Conservation (phyloP, 1,140 invertebrate genomes). For the Trissolcus basalis region DNA sequence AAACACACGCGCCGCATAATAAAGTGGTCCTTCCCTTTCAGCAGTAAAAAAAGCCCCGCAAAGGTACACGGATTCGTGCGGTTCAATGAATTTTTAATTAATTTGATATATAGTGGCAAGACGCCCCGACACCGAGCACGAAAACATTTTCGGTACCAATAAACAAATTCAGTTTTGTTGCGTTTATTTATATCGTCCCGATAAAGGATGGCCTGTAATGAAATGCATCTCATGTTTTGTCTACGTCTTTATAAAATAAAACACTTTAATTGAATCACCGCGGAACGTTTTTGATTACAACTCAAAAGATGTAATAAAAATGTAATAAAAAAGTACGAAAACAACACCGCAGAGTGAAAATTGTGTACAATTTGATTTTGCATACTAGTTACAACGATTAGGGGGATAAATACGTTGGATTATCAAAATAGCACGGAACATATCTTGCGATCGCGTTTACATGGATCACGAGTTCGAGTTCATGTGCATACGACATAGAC, state of each 20-base stretch:
- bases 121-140: slow-evolving; percentile 2
- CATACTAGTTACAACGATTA: neutral
- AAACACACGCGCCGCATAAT: slow-evolving; percentile 48
- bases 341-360: too few species aligned
- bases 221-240: too few species aligned
- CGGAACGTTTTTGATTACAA: too few species aligned
- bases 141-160: slow-evolving; percentile 1
- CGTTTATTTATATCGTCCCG: neutral
- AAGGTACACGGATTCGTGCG: slow-evolving; percentile 47
- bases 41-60: slow-evolving; percentile 32
- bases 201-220: too few species aligned
- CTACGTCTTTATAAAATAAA: too few species aligned
- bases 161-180: slow-evolving; percentile 1
- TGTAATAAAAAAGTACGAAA: too few species aligned
- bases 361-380: too few species aligned
- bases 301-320: too few species aligned
- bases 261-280: too few species aligned
- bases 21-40: slow-evolving; percentile 46
- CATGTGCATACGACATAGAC: slow-evolving; percentile 63
- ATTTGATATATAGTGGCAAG: slow-evolving; percentile 54
- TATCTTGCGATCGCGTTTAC: slow-evolving; percentile 38
- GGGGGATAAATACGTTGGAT: too few species aligned
- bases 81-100: slow-evolving; percentile 57
- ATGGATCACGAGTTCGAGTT: slow-evolving; percentile 46
- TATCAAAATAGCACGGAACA: neutral